Evolutionary conservation across 2,113 vertebrate genomes (phyloP), one percentile per base, ranked within the genome.

Genomic region (Rhynchomys soricoides): DNA sequence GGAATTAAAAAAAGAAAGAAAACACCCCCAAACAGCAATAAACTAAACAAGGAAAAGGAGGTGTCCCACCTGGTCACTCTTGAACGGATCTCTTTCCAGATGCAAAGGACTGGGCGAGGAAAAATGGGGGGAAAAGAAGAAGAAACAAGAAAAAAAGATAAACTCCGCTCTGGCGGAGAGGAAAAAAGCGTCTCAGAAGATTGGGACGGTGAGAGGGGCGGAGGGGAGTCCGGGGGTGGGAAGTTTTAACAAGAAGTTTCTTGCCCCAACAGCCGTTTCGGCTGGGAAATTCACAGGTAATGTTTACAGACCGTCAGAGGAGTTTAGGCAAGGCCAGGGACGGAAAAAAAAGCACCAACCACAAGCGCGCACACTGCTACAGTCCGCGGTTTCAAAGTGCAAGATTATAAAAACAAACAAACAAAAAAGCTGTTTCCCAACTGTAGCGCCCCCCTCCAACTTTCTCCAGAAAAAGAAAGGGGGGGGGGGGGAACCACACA

Each of bases 281-380:
- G 97, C 95, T 91, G 97, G 97, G 89, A 97, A 97, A 97, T 97
- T 96, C 96, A 95, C 97, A 98, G 97, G 97, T 98, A 97, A 95
- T 98, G 97, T 98, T 98, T 97, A 98, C 97, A 95, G 97, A 95
- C 97, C 93, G 91, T 87, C 94, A 92, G 97, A 96, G 94, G 91
- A 97, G 95, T 97, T 97, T 89, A 95, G 81, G 95, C 90, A 79
- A 89, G 97, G 37, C 57, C 16, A 2, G 40, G 15, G 57, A 19
- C 26, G 26, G 57, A 89, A 94, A 97, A 98, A 91, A 52, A 93
- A 66, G 85, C 97, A 97, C 97, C 95, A 98, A 97, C 97, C 97
- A 93, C 92, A 94, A 93, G 96, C 96, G 96, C 93, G 94, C 96
- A 90, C 96, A 90, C 96, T 24, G 96, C 96, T 48, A 70, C 94